phyloP scores from a whole-genome alignment of 1,140 invertebrate species.

The Heliconius nattereri region DNA sequence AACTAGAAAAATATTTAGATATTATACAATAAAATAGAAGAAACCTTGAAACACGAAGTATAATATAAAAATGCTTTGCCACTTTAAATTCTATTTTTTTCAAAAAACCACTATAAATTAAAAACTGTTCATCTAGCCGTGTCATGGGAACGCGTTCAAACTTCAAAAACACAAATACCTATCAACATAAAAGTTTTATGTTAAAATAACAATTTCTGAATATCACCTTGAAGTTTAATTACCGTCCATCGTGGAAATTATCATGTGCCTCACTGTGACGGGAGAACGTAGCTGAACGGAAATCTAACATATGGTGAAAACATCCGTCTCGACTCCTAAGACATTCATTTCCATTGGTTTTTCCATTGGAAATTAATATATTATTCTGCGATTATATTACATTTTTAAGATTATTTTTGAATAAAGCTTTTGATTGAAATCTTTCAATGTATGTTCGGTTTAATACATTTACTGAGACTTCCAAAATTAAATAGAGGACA shows the following conservation, averaged over 20 bases:
- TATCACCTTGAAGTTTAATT: constrained; percentile 53
- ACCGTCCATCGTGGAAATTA: constrained; percentile 58
- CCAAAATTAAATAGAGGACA: too few species aligned
- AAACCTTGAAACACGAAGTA: too few species aligned
- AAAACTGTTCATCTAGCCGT: not conserved
- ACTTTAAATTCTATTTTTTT: not conserved
- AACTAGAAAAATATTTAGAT: too few species aligned
- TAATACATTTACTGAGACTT: too few species aligned
- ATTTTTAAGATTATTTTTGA: too few species aligned
- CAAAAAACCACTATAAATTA: not conserved
- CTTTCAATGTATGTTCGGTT: not conserved
- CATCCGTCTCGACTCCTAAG: not conserved
- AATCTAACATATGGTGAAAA: constrained; percentile 36
- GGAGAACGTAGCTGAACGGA: constrained; percentile 32
- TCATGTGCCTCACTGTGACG: constrained; percentile 43
- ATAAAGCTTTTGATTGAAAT: not conserved
- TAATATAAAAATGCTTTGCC: too few species aligned
- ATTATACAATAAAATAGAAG: too few species aligned
- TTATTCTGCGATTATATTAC: not conserved
- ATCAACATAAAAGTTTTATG: not conserved
- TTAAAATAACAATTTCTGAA: constrained; percentile 25
- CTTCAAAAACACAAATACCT: not conserved
- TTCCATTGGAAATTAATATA: not conserved
- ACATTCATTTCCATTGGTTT: not conserved
- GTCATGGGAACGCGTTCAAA: not conserved